These are phyloP conservation scores for Epizoanthus illoricatus DNA, from an alignment of 92 coral and sea anemone genomes.

Conservation along the genomic window DNA sequence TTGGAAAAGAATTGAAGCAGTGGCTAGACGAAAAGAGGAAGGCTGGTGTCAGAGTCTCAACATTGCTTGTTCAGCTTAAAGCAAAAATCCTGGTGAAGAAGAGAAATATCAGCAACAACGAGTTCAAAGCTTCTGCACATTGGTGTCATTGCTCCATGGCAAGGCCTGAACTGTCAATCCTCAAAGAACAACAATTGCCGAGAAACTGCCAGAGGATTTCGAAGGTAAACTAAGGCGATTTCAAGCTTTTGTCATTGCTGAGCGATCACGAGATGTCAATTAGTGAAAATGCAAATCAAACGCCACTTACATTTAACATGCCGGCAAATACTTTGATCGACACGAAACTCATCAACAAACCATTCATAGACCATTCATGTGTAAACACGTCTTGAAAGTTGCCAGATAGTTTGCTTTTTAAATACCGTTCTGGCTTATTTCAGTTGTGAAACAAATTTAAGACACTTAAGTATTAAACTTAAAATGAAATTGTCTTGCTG, in stretches of 20 bases:
- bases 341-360: constrained; percentile 39
- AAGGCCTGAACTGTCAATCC: constrained; percentile 38
- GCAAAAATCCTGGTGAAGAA: constrained; percentile 42
- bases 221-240: constrained; percentile 35
- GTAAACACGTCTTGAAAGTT: too few species aligned
- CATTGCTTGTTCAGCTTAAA: constrained; percentile 37
- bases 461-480: too few species aligned
- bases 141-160: constrained; percentile 44
- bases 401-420: too few species aligned
- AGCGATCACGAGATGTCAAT: constrained; percentile 34
- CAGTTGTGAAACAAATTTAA: too few species aligned
- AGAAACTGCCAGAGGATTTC: constrained; percentile 46
- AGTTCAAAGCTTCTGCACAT: constrained; percentile 48
- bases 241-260: constrained; percentile 43
- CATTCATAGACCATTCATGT: constrained; percentile 42
- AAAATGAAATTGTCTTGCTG: too few species aligned
- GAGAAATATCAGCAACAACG: constrained; percentile 31
- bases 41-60: constrained; percentile 47
- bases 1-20: constrained; percentile 44
- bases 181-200: constrained; percentile 37
- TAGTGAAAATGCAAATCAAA: constrained; percentile 51
- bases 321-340: constrained; percentile 38
- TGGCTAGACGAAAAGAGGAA: constrained; percentile 49
- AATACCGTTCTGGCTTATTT: too few species aligned
- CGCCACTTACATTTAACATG: constrained; percentile 53